A percentile compares a stretch with the other conserved stretches of the same genome.
These are phyloP conservation scores for Acanthosoma haemorrhoidale DNA, from an alignment of 2,888 invertebrate species.

Conservation along the genomic window DNA sequence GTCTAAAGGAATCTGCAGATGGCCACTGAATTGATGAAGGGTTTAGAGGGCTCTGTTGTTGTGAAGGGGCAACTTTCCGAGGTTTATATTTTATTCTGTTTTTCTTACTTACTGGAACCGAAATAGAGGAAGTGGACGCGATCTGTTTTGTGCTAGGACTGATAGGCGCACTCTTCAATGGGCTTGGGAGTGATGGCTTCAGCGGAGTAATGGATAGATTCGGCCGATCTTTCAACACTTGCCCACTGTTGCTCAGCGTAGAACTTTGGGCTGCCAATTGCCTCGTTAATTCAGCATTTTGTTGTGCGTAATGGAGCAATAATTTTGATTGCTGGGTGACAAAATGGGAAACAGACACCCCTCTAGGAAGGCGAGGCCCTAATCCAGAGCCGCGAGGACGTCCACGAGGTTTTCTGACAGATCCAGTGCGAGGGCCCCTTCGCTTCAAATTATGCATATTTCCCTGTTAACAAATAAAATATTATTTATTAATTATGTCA, in stretches of 20 bases:
- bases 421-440: neutral
- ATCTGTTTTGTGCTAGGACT: neutral
- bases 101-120: conserved; percentile 19
- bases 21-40: conserved; percentile 6
- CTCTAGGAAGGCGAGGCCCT: conserved; percentile 28
- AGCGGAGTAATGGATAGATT: conserved; percentile 37
- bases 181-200: neutral
- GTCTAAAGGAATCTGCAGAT: neutral
- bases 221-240: conserved; percentile 35
- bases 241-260: too few relatives aligned
- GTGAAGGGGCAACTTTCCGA: neutral
- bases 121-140: neutral
- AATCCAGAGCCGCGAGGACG: conserved; percentile 30
- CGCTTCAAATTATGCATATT: neutral
- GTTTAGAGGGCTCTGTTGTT: neutral
- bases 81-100: conserved; percentile 4
- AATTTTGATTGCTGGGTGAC: conserved; percentile 21
- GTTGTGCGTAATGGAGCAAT: conserved; percentile 21
- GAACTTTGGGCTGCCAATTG: conserved; percentile 21
- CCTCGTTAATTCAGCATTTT: conserved; percentile 13
- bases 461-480: neutral
- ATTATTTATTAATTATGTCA: neutral
- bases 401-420: conserved; percentile 32
- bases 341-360: conserved; percentile 17
- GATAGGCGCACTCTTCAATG: neutral